Percentiles rank a stretch among this genome's conserved stretches.
Conservation (phyloP, 30 jellyfish, hydroid and myxozoan species). For the Phacellophora camtschatica region DNA sequence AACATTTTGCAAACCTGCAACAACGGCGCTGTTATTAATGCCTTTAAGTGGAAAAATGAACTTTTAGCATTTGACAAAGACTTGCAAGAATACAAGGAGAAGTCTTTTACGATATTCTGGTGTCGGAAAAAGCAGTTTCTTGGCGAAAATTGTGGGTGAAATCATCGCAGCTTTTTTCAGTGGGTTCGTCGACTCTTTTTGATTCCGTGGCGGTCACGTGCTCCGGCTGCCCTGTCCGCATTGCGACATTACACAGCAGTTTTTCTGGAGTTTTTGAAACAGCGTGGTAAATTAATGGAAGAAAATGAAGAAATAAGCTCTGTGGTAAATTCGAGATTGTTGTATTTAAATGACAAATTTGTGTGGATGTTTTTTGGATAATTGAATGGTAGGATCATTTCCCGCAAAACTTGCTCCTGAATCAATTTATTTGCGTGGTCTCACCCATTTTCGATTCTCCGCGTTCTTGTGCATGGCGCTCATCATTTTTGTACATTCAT, state of each 20-base stretch:
- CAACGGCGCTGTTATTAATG: too few species aligned
- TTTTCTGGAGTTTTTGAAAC: constrained; percentile 19
- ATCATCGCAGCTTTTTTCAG: too few species aligned
- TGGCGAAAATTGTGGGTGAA: too few species aligned
- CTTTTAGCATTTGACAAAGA: too few species aligned
- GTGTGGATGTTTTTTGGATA: not conserved
- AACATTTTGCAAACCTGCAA: constrained; percentile 38
- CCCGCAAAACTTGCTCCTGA: constrained; percentile 34
- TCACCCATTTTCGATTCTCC: constrained; percentile 64
- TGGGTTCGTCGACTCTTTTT: constrained; percentile 54
- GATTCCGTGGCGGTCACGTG: constrained; percentile 93
- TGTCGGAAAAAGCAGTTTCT: too few species aligned
- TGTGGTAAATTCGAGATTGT: not conserved
- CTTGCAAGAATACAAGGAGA: not conserved
- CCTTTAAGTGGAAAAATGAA: too few species aligned
- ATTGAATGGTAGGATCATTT: not conserved
- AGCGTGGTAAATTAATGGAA: too few species aligned
- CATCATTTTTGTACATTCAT: constrained; percentile 75
- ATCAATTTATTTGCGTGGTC: constrained; percentile 76
- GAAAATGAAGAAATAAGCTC: too few species aligned
- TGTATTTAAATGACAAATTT: not conserved
- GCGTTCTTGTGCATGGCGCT: constrained; percentile 93
- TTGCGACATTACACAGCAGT: not conserved
- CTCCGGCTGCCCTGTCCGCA: constrained; percentile 80
- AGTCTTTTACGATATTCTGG: too few species aligned